Evolutionary conservation across 2,113 vertebrate species (phyloP), one percentile per base, ranked within the genome.

Genomic region (Chaenocephalus aceratus): DNA sequence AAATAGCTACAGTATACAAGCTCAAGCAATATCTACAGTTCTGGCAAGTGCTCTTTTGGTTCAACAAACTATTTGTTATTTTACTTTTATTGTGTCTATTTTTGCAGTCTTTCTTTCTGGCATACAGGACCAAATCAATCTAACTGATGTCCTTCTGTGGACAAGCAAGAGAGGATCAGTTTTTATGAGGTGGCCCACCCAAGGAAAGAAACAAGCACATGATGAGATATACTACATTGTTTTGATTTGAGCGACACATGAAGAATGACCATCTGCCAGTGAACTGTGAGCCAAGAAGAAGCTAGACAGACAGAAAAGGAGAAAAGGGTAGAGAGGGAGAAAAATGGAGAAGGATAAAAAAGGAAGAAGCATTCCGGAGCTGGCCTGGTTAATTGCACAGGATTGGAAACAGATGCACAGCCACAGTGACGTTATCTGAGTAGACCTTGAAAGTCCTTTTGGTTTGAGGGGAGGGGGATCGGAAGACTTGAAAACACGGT

Each of bases 341-440:
- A 80, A 83, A 81, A 90, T 66, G 54, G 59, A 83, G 69, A 65
- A 86, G 70, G 82, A 89, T 80, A 68, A 86, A 86, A 85, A 88
- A 86, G 75, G 86, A 86, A 80, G 76, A 75, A 91, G 92, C 92
- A 90, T 93, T 94, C 93, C 91, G 89, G 83, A 88, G 86, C 86
- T 81, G 75, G 76, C 78, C 86, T 75, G 85, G 87, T 92, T 94
- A 95, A 95, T 94, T 95, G 91, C 89, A 72, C 7, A 1, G 82
- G 88, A 96, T 95, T 94, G 91, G 91, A 94, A 95, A 82, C 94
- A 95, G 93, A 94, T 95, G 94, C 89, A 83, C 54, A 77, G 87
- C 77, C 82, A 62, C 86, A 88, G 89, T 93, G 91, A 93, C 89
- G 90, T 94, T 92, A 93, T 94, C 84, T 88, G 81, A 91, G 80